Conservation (phyloP, 2,797 vertebrate genomes). For the Alauda arvensis region DNA sequence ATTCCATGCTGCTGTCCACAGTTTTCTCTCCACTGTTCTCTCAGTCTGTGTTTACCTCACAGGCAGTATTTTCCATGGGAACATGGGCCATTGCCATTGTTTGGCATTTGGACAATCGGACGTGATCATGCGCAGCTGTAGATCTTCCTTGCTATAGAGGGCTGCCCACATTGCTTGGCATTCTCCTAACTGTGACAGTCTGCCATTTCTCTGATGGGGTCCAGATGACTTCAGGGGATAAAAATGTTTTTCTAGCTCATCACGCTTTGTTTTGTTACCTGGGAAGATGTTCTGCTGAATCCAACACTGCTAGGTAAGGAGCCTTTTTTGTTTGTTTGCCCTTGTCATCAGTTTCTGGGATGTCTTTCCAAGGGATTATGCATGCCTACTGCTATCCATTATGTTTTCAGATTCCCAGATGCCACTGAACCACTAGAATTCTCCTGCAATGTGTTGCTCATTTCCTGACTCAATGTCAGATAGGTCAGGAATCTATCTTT, state of each 20-base stretch:
- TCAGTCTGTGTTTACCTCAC: neutral
- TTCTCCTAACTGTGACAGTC: neutral
- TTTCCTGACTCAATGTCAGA: slow-evolving; percentile 23
- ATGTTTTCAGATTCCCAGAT: slow-evolving; percentile 45
- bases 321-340: slow-evolving; percentile 4
- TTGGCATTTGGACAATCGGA: neutral
- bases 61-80: neutral
- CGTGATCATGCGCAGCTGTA: neutral
- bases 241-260: slow-evolving; percentile 12
- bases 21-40: neutral
- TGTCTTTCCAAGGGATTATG: slow-evolving; percentile 42
- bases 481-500: slow-evolving; percentile 14
- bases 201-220: neutral
- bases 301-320: neutral
- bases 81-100: neutral
- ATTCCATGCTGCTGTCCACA: neutral
- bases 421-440: slow-evolving; percentile 22
- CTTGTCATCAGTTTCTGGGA: slow-evolving; percentile 18
- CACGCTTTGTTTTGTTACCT: neutral
- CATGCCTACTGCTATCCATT: slow-evolving; percentile 36
- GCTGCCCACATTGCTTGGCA: neutral
- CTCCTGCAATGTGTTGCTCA: neutral
- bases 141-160: neutral
- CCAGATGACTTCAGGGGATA: slow-evolving; percentile 15
- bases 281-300: neutral